A percentile compares a stretch with the other conserved stretches of the same genome.
These are phyloP conservation scores for Cyclophora albipunctata DNA, from an alignment of 2,888 invertebrate species.

Conservation along the genomic window DNA sequence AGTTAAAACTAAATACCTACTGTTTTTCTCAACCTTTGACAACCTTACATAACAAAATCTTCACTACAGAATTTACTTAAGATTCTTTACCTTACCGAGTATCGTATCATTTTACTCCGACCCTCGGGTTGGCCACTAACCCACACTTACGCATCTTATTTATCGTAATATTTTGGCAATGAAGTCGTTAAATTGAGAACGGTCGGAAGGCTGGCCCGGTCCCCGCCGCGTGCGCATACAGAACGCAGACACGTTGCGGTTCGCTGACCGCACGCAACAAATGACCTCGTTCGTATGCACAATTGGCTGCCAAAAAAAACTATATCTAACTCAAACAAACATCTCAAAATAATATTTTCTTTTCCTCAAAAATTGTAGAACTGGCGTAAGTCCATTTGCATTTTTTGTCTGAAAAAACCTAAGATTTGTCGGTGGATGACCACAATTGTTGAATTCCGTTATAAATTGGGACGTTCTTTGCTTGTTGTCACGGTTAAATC, in stretches of 20 bases:
- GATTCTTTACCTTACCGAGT: no score
- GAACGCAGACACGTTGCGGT: constrained; percentile 43
- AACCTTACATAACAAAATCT: no score
- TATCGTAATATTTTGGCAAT: not conserved
- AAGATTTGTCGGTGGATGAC: no score
- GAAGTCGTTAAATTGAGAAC: constrained; percentile 13
- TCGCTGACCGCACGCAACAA: constrained; percentile 46
- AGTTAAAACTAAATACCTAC: no score
- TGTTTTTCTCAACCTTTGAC: no score
- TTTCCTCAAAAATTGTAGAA: no score
- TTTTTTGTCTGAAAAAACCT: no score
- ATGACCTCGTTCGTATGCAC: constrained; percentile 14
- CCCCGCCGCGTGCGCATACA: constrained; percentile 25
- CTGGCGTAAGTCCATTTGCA: no score
- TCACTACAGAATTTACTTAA: no score
- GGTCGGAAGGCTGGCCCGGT: constrained; percentile 21
- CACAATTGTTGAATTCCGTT: not conserved
- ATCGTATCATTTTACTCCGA: no score
- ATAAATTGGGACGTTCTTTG: not conserved
- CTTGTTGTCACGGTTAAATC: not conserved
- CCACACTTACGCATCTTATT: no score
- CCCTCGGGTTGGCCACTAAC: no score
- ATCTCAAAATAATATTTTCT: not conserved
- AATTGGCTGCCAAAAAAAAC: constrained; percentile 16
- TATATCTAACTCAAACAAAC: not conserved